These are phyloP conservation scores for Platorchestia sp. DNA, from an alignment of 1,140 invertebrate species.

Conservation along the genomic window DNA sequence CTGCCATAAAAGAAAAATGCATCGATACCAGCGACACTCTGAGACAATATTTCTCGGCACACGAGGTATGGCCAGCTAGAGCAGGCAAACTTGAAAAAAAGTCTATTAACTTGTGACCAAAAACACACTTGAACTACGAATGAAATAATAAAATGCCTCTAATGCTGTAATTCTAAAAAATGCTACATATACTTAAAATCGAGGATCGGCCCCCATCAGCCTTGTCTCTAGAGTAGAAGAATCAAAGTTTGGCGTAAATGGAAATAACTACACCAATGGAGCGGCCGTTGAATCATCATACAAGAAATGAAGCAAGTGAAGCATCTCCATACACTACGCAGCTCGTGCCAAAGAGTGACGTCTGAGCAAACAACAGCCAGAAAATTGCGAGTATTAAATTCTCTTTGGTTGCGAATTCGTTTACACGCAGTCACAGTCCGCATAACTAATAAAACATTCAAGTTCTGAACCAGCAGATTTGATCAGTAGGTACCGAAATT, in stretches of 20 bases:
- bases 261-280: background rate
- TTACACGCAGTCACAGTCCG: background rate
- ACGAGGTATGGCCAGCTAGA: background rate
- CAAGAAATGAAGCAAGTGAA: background rate
- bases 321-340: background rate
- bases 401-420: background rate
- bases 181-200: background rate
- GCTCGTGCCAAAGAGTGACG: background rate
- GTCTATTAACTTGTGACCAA: background rate
- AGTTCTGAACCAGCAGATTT: background rate
- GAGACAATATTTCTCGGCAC: background rate
- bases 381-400: background rate
- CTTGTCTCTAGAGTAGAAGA: background rate
- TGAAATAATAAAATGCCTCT: background rate
- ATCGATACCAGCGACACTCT: background rate
- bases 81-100: background rate
- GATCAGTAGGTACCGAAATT: too few relatives aligned
- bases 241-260: background rate
- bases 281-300: conserved; percentile 12
- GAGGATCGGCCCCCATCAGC: background rate
- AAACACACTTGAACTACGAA: background rate
- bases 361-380: background rate
- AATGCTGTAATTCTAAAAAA: background rate
- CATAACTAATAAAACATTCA: background rate
- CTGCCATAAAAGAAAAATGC: background rate